Evolutionary conservation across 1,140 invertebrate genomes (phyloP).

Genomic region (Cryptotermes secundus): DNA sequence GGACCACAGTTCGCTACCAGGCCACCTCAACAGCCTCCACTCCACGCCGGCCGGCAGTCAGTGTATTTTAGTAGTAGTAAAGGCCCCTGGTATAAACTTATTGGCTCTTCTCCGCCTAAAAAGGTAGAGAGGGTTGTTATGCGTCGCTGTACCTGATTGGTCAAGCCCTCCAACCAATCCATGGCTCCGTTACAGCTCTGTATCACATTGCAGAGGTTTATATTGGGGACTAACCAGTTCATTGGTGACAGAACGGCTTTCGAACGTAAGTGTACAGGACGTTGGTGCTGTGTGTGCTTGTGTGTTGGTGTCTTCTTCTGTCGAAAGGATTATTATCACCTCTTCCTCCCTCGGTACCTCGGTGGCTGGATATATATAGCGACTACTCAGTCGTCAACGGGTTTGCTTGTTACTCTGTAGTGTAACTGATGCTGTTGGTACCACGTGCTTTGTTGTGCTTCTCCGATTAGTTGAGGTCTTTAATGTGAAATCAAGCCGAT

Average conservation of each 20-base stretch:
- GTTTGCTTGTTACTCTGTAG: neutral
- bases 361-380: neutral
- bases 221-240: conserved; percentile 66
- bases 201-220: conserved; percentile 87
- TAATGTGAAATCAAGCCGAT: neutral
- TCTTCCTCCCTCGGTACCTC: neutral
- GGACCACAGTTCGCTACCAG: neutral
- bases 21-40: neutral
- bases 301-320: conserved; percentile 19
- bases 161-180: conserved; percentile 49
- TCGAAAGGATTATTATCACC: neutral
- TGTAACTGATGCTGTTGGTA: neutral
- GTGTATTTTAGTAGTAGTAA: conserved; percentile 25
- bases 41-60: neutral
- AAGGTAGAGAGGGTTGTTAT: conserved; percentile 58
- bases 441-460: neutral
- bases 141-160: conserved; percentile 54
- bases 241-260: conserved; percentile 87
- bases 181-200: conserved; percentile 52
- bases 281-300: conserved; percentile 41
- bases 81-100: neutral
- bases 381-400: neutral
- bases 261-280: conserved; percentile 74
- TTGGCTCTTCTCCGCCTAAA: conserved; percentile 57
- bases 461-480: too few relatives aligned